Evolutionary conservation across 1,140 invertebrate species (phyloP), one percentile per base, ranked within the genome.

Genomic region (Macrobrachium rosenbergii): DNA sequence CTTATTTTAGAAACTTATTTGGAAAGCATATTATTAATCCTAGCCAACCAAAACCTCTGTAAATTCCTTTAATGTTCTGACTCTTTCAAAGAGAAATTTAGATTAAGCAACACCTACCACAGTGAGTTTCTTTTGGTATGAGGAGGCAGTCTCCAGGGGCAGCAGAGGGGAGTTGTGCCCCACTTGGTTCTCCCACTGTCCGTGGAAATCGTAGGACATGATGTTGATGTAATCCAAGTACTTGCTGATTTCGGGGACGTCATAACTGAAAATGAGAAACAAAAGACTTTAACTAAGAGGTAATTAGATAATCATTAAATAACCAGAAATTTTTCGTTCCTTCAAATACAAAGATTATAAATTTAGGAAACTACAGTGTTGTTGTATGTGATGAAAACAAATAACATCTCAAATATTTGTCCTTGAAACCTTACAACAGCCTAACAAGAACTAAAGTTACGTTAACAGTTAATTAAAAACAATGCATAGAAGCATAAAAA

Each of bases 171-270:
- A 96, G 92, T 98, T 98, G 92, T 98, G 97, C 3, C 97, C 97
- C 17, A 98, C 96, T 90, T 96, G 96, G 89, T 96, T 93, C 91
- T 98, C 97, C 97, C 97, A 98, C 91, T 97, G 96, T 0, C 97
- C 97, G 91, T 98, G 97, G 93, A 98, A 98, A 91, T 98, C 97
- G 90, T 98, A 98, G 2, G 97, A 97, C 97, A 98, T 98, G 7
- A 98, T 95, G 91, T 98, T 98, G 90, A 98, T 97, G 90, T 96
- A 97, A 92, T 98, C 97, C 89, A 98, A 92, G 90, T 97, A 98
- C 93, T 98, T 98, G 58, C 97, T 96, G 83, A 98, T 97, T 93
- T 98, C 97, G 1, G 96, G 95, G 10, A 98, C 97, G 90, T 98
- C 97, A 90, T 98, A 98, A n/a, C 94, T 94, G 89, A 67, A 90